These are phyloP conservation scores for Eolophus roseicapilla DNA, from an alignment of 2,113 vertebrate genomes.

Conservation along the genomic window DNA sequence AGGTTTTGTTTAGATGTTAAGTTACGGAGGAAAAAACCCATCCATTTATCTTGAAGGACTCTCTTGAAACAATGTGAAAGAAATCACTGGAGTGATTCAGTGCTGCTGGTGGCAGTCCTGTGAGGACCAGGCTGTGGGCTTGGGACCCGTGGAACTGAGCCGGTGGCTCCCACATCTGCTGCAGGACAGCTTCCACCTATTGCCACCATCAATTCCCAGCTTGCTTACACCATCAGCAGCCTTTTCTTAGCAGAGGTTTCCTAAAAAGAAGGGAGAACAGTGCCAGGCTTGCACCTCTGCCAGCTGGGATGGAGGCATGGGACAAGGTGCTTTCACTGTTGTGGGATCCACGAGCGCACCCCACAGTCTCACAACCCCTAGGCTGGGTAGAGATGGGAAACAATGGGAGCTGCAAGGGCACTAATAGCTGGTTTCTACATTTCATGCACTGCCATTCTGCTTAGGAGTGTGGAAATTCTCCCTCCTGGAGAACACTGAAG, in stretches of 20 bases:
- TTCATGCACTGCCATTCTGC: not conserved
- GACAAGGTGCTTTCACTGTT: not conserved
- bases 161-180: not conserved
- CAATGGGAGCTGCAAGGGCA: not conserved
- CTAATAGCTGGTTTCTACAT: fast-evolving
- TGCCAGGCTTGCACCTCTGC: not conserved
- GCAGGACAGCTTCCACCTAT: not conserved
- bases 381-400: not conserved
- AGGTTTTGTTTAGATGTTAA: slow-evolving; percentile 32
- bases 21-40: not conserved
- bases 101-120: not conserved
- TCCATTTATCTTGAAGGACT: slow-evolving; percentile 33
- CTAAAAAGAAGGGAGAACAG: not conserved
- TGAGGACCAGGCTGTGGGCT: not conserved
- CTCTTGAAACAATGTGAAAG: not conserved
- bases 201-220: not conserved
- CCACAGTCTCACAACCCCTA: not conserved
- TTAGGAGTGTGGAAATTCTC: not conserved
- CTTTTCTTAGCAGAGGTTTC: not conserved
- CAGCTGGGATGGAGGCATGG: not conserved
- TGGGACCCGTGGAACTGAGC: not conserved
- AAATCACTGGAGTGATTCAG: not conserved
- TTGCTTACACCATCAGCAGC: not conserved
- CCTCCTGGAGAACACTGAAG: not conserved
- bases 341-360: not conserved